A percentile compares a stretch with the other conserved stretches of the same genome.
Evolutionary conservation across 2,797 vertebrate genomes (phyloP).

Genomic region (Notolepis coatsorum): DNA sequence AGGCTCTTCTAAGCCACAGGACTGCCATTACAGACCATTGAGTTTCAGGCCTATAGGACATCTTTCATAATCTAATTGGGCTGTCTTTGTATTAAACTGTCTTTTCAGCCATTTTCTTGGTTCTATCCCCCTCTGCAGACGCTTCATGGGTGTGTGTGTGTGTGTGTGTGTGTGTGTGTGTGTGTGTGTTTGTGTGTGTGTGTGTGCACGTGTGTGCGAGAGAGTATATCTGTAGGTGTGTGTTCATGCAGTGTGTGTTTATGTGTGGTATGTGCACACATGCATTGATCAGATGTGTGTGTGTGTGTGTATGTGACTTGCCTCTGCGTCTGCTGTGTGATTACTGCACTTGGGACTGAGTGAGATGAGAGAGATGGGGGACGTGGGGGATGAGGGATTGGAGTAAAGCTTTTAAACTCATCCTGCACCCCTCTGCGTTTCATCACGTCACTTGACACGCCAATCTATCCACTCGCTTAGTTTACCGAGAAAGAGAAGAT

Average conservation of each 20-base stretch:
- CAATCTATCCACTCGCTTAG: conserved; percentile 8
- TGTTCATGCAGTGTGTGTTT: not conserved
- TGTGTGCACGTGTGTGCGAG: not conserved
- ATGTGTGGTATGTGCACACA: not conserved
- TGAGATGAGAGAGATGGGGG: not conserved
- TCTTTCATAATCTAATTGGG: conserved; percentile 71
- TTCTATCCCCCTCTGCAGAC: conserved; percentile 42
- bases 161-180: not conserved
- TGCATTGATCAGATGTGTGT: too few species aligned
- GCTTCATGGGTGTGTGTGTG: conserved; percentile 31
- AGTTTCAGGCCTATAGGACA: conserved; percentile 62
- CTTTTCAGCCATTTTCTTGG: conserved; percentile 49
- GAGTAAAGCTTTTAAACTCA: conserved; percentile 33
- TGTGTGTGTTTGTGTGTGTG: not conserved
- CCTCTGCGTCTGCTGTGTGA: conserved; percentile 11
- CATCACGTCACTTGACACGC: conserved; percentile 30
- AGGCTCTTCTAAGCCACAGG: conserved; percentile 72
- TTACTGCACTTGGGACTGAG: conserved; percentile 13
- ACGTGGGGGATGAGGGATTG: conserved; percentile 6
- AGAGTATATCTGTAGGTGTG: not conserved
- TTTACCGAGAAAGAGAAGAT: too few species aligned
- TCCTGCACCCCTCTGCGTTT: conserved; percentile 26
- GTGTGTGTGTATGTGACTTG: conserved; percentile 13
- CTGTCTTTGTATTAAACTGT: conserved; percentile 59
- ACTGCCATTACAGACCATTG: conserved; percentile 63